phyloP scores from a whole-genome alignment of 2,888 invertebrate genomes.

The Aspidiotus rigidus region DNA sequence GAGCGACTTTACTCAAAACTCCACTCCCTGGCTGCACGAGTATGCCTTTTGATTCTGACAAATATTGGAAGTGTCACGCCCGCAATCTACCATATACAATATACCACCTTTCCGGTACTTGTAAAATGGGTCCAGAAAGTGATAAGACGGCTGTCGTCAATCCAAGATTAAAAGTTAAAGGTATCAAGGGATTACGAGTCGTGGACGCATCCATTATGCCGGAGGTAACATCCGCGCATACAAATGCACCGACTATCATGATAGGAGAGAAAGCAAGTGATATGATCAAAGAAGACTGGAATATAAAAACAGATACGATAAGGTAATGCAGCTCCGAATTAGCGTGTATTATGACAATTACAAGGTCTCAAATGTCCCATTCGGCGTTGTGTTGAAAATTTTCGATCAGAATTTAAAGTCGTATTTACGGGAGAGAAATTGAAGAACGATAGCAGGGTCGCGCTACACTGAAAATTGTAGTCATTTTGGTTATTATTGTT shows the following conservation, averaged over 20 bases:
- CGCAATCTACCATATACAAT: slow-evolving; percentile 53
- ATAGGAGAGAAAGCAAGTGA: slow-evolving; percentile 56
- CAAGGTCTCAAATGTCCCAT: no score
- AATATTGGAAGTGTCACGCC: slow-evolving; percentile 57
- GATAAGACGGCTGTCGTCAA: slow-evolving; percentile 52
- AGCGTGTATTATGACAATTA: no score
- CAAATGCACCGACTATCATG: slow-evolving; percentile 60
- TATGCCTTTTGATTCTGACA: slow-evolving; percentile 50
- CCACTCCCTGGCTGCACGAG: slow-evolving; percentile 51
- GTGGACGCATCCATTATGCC: slow-evolving; percentile 63
- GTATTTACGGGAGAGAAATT: no score
- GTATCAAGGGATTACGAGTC: slow-evolving; percentile 54
- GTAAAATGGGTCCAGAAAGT: slow-evolving; percentile 49
- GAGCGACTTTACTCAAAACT: slow-evolving; percentile 48
- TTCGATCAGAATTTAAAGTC: no score
- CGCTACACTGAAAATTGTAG: no score
- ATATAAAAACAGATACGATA: slow-evolving; percentile 8
- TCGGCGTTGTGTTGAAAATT: no score
- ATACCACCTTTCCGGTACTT: slow-evolving; percentile 55
- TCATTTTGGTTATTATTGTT: no score
- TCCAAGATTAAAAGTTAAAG: slow-evolving; percentile 51
- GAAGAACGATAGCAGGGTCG: no score
- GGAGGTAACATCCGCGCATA: slow-evolving; percentile 55
- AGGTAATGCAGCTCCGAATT: background rate
- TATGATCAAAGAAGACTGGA: slow-evolving; percentile 40